These are phyloP conservation scores for Alces alces DNA, from an alignment of 2,113 vertebrate species.

Conservation along the genomic window DNA sequence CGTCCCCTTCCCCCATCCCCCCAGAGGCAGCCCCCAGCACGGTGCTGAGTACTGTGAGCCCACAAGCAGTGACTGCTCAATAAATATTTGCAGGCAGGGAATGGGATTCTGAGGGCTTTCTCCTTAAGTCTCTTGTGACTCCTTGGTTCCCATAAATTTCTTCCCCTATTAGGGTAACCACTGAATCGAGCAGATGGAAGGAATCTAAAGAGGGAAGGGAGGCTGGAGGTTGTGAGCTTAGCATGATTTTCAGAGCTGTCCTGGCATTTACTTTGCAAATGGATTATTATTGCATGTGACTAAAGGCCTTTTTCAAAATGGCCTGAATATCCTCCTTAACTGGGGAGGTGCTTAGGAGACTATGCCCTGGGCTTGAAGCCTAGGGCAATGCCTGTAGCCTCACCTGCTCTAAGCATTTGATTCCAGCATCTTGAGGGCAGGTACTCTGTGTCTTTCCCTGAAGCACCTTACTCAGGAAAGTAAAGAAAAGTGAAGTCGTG, in stretches of 20 bases:
- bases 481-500: neutral
- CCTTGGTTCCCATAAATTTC: neutral
- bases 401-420: neutral
- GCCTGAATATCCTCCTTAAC: neutral
- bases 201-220: neutral
- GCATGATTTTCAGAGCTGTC: neutral
- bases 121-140: neutral
- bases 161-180: neutral
- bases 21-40: neutral
- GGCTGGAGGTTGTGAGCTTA: neutral
- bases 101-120: neutral
- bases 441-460: neutral
- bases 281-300: neutral
- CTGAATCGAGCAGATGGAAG: neutral
- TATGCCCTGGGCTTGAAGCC: neutral
- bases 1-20: too few relatives aligned
- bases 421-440: neutral
- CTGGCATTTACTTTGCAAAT: neutral
- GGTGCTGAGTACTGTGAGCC: neutral
- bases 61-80: neutral
- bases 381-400: neutral
- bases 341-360: neutral
- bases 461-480: neutral
- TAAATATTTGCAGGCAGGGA: neutral
- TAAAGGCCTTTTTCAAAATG: neutral